Percentiles rank a stretch among this genome's conserved stretches.
These are phyloP conservation scores for Myopa testacea DNA, from an alignment of 2,888 invertebrate species.

Conservation along the genomic window DNA sequence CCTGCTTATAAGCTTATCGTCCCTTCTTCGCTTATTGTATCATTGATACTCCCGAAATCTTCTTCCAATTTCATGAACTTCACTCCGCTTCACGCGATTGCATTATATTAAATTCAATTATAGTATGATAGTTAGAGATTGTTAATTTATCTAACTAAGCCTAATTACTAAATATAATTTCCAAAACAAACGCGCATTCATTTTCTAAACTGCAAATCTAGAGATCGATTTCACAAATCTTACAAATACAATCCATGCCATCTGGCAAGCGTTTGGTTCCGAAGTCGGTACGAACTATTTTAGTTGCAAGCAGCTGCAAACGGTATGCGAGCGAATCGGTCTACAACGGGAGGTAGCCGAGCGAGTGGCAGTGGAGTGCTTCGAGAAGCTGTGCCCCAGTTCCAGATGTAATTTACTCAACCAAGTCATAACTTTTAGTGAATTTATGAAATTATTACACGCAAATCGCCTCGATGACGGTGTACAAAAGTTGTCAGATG, in stretches of 20 bases:
- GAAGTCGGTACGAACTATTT: conserved; percentile 67
- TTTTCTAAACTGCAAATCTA: conserved; percentile 53
- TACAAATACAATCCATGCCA: conserved; percentile 71
- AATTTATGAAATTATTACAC: conserved; percentile 74
- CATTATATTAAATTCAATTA: too few relatives aligned
- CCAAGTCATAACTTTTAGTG: conserved; percentile 73
- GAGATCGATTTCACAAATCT: conserved; percentile 69
- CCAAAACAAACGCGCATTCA: background rate
- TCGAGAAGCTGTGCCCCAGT: conserved; percentile 73
- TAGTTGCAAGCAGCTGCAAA: conserved; percentile 73
- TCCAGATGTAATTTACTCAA: conserved; percentile 19
- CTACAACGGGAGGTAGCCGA: conserved; percentile 73
- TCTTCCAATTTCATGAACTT: too few relatives aligned
- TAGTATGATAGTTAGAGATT: too few relatives aligned
- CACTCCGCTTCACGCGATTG: too few relatives aligned
- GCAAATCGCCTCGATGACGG: conserved; percentile 53
- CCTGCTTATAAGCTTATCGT: too few relatives aligned
- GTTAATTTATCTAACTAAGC: too few relatives aligned
- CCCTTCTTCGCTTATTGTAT: too few relatives aligned
- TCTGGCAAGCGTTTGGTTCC: conserved; percentile 71
- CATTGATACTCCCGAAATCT: too few relatives aligned
- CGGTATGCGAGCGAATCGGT: conserved; percentile 72
- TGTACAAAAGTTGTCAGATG: background rate
- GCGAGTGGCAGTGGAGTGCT: conserved; percentile 75
- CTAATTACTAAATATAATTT: background rate